These are phyloP conservation scores for Chrysemys picta DNA, from an alignment of 2,113 vertebrate species.

Conservation along the genomic window DNA sequence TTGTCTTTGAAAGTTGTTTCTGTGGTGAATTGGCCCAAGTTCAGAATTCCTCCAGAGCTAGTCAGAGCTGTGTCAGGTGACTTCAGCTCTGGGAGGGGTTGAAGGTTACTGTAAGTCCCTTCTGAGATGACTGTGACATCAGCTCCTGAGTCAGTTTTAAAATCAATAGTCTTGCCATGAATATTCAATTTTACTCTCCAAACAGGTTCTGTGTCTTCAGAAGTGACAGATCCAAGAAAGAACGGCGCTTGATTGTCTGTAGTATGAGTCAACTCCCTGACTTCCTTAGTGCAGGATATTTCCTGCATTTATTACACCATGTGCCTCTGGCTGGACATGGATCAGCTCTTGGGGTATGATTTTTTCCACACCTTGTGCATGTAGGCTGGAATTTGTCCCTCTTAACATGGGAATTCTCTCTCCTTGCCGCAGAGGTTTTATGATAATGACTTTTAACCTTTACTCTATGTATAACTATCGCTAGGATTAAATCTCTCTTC, in stretches of 20 bases:
- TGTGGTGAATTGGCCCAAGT: background rate
- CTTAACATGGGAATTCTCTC: background rate
- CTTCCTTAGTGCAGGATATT: background rate
- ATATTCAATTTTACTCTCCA: too few species aligned
- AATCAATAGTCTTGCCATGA: background rate
- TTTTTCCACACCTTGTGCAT: background rate
- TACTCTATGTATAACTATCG: background rate
- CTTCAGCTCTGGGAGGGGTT: background rate
- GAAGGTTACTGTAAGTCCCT: background rate
- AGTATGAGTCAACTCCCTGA: background rate
- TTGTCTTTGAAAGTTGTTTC: background rate
- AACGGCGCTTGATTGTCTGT: background rate
- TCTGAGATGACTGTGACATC: too few species aligned
- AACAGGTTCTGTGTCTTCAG: too few species aligned
- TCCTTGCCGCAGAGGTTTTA: background rate
- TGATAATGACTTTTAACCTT: background rate
- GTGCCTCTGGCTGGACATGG: background rate
- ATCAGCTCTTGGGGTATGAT: background rate
- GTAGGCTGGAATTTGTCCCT: background rate
- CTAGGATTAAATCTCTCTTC: background rate
- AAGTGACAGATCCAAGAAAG: background rate
- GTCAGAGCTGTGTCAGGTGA: background rate
- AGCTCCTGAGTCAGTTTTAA: too few species aligned
- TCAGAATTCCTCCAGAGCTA: background rate
- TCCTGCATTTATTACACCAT: background rate